Conservation (phyloP, 2,113 vertebrate genomes). For the Tor tambroides region DNA sequence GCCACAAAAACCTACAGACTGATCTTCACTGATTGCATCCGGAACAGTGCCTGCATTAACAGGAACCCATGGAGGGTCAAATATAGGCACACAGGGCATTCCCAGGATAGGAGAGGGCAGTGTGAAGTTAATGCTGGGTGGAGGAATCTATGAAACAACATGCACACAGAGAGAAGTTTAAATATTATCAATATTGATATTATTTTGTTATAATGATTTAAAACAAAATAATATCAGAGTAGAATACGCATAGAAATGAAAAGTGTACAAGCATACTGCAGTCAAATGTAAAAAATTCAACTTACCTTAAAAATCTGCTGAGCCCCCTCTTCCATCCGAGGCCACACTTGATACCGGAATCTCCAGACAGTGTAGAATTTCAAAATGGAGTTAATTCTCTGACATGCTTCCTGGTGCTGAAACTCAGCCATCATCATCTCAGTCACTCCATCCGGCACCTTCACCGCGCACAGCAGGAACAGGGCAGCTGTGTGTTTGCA, state of each 20-base stretch:
- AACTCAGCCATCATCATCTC: conserved; percentile 99
- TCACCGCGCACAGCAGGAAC: conserved; percentile 97
- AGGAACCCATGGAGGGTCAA: conserved; percentile 98
- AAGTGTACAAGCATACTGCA: too few relatives aligned
- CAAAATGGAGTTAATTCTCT: conserved; percentile 92
- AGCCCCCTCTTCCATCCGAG: conserved; percentile 98
- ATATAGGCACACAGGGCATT: conserved; percentile 98
- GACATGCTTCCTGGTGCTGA: conserved; percentile 93
- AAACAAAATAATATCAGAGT: background rate
- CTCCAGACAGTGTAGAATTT: conserved; percentile 98
- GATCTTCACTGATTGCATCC: conserved; percentile 97
- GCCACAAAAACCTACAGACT: conserved; percentile 85
- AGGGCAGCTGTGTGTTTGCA: conserved; percentile 85
- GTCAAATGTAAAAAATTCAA: background rate
- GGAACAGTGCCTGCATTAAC: conserved; percentile 95
- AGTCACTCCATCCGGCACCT: conserved; percentile 92
- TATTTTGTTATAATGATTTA: background rate
- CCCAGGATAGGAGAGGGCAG: conserved; percentile 96
- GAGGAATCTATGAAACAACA: conserved; percentile 84
- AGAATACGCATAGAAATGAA: too few relatives aligned
- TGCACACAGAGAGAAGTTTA: too few relatives aligned
- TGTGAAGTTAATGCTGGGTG: conserved; percentile 99
- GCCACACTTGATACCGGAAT: conserved; percentile 99
- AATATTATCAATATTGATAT: background rate
- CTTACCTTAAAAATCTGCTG: conserved; percentile 98